phyloP scores from a whole-genome alignment of 1,140 invertebrate species.

The Lepidurus packardi region DNA sequence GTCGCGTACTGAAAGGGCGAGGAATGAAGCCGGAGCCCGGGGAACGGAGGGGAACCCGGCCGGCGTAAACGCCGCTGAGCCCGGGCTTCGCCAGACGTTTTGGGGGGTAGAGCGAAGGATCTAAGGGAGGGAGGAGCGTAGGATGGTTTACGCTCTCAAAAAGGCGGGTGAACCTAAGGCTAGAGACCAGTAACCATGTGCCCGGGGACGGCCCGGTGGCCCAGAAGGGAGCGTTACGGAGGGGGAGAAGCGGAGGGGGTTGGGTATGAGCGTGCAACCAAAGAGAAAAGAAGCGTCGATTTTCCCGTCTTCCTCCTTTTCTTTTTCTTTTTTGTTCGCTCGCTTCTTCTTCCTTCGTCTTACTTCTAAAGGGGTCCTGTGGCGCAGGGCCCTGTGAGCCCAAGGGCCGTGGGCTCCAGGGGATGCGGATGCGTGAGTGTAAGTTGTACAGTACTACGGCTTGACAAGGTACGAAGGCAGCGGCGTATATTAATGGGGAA shows the following conservation, averaged over 20 bases:
- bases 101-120: neutral
- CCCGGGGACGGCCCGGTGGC: neutral
- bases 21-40: neutral
- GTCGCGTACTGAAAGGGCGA: constrained; percentile 6
- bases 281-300: neutral
- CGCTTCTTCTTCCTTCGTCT: neutral
- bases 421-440: constrained; percentile 8
- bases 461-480: neutral
- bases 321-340: neutral
- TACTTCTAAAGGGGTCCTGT: neutral
- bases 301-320: neutral
- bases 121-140: neutral
- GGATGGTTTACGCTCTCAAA: neutral
- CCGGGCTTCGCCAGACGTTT: neutral
- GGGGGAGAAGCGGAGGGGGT: neutral
- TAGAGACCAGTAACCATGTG: neutral
- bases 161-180: neutral
- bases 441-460: constrained; percentile 14
- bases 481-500: neutral
- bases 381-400: constrained; percentile 6
- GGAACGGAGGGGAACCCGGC: neutral
- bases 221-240: neutral
- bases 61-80: neutral
- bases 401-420: neutral
- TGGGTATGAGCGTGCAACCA: neutral